Conservation (phyloP, 2,797 vertebrate species). For the Austrolebias charrua region DNA sequence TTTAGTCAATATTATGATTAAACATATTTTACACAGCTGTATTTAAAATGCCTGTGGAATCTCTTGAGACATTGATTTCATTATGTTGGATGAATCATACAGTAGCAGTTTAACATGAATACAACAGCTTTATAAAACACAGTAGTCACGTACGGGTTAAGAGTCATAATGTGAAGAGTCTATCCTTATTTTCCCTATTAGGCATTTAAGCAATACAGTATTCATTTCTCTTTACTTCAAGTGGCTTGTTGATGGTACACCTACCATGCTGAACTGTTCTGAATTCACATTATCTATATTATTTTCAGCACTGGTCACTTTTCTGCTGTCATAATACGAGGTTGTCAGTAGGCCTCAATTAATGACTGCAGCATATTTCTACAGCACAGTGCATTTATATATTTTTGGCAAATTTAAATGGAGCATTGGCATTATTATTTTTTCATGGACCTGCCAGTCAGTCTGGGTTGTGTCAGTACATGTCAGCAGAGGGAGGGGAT, state of each 20-base stretch:
- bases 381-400: not conserved
- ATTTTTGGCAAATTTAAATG: constrained; percentile 18
- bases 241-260: constrained; percentile 18
- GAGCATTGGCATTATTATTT: constrained; percentile 24
- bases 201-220: constrained; percentile 1
- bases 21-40: too few species aligned
- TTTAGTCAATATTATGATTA: too few species aligned
- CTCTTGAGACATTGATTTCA: not conserved
- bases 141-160: not conserved
- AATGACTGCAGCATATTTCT: constrained; percentile 8
- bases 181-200: constrained; percentile 8
- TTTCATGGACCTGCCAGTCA: constrained; percentile 32
- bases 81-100: not conserved
- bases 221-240: constrained; percentile 18
- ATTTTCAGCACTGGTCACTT: constrained; percentile 33
- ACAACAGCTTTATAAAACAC: not conserved
- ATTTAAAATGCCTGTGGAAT: too few species aligned
- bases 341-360: constrained; percentile 21
- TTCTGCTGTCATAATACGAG: constrained; percentile 30
- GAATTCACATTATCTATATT: constrained; percentile 14
- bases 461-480: constrained; percentile 24
- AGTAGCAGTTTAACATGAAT: not conserved
- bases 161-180: not conserved
- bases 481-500: constrained; percentile 1
- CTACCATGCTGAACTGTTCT: constrained; percentile 14